Base-by-base conservation (phyloP, 30 jellyfish, hydroid and myxozoan species). In the Aurelia aurita complex sp. Pacific region DNA sequence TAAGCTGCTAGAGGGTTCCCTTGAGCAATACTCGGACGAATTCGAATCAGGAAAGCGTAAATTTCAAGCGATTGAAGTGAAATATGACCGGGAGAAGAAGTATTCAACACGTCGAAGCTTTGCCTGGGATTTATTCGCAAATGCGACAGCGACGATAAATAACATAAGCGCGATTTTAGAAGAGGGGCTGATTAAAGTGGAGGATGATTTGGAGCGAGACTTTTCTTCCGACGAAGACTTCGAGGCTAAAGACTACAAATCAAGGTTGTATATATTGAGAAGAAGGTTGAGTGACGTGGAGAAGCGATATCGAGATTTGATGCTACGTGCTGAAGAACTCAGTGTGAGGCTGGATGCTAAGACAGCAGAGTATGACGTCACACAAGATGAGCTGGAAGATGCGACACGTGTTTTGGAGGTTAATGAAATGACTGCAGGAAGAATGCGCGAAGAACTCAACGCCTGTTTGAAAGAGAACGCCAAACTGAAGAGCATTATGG, bases 301-400 rank as follows among this genome's bases (percentile, higher is more conserved):
- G 68, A 94, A 94, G 46, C 90, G 99, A 6, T 89, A 94, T 79
- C 83, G 99, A 67, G 99, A 94, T 72, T 63, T 94, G 62, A 92
- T 90, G 86, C 86, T 94, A 19, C 94, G 96, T 50, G 97, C 99
- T 2, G 99, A 94, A 36, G 99, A 94, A 67, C 84, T 94, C 32
- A 94, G 95, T 65, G 64, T 94, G 12, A 91, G 99, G 62, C 79
- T 94, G 74, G 97, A 94, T 83, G 99, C 99, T 10, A 94, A 94
- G 71, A 89, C 97, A 15, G 82, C 99, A 8, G 99, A 94, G 50
- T 94, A 76, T 87, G 99, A 94, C 74, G 96, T 94, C 67, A 94
- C 99, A 57, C 99, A 94, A 76, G 99, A 85, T 46, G 99, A 94
- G 80, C 86, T 94, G 66, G 97, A 94, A 68, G 99, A 94, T 67